Evolutionary conservation across 2,888 invertebrate species (phyloP).

Genomic region (Trypoxylon attenuatum): DNA sequence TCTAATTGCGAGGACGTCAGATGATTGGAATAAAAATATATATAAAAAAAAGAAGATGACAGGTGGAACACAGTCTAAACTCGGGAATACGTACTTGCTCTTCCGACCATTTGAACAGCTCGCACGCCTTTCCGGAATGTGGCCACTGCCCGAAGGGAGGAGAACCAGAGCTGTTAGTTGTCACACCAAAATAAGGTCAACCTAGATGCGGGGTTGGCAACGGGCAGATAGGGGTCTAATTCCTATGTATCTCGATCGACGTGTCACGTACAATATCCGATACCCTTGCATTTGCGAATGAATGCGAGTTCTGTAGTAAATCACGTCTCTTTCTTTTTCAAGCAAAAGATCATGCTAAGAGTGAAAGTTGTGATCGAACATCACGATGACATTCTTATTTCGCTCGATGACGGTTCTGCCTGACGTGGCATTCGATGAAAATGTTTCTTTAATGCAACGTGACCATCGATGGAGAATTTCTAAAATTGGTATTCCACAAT

Average conservation of each 20-base stretch:
- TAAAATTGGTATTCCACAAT: conserved; percentile 29
- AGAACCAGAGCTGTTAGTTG: conserved; percentile 76
- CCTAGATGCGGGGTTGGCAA: conserved; percentile 62
- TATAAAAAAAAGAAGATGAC: conserved; percentile 55
- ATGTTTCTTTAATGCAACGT: conserved; percentile 19
- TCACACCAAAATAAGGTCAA: conserved; percentile 65
- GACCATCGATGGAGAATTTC: conserved; percentile 44
- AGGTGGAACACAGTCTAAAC: conserved; percentile 73
- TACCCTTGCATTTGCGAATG: neutral
- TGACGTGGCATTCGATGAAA: neutral
- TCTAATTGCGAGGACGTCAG: too few relatives aligned
- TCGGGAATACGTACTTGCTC: conserved; percentile 94
- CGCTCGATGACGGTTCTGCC: too few relatives aligned
- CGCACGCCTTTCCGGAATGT: conserved; percentile 99
- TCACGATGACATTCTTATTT: too few relatives aligned
- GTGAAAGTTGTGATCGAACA: too few relatives aligned
- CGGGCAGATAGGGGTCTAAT: conserved; percentile 37
- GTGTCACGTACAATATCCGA: conserved; percentile 20
- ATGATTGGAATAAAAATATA: conserved; percentile 26
- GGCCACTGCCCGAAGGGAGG: conserved; percentile 88
- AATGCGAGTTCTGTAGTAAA: too few relatives aligned
- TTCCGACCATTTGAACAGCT: conserved; percentile 98
- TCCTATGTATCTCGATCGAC: conserved; percentile 50
- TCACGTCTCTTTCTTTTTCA: too few relatives aligned
- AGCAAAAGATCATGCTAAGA: too few relatives aligned